Evolutionary conservation across 2,888 invertebrate species (phyloP), one percentile per base, ranked within the genome.

Genomic region (Miltochrista miniata): DNA sequence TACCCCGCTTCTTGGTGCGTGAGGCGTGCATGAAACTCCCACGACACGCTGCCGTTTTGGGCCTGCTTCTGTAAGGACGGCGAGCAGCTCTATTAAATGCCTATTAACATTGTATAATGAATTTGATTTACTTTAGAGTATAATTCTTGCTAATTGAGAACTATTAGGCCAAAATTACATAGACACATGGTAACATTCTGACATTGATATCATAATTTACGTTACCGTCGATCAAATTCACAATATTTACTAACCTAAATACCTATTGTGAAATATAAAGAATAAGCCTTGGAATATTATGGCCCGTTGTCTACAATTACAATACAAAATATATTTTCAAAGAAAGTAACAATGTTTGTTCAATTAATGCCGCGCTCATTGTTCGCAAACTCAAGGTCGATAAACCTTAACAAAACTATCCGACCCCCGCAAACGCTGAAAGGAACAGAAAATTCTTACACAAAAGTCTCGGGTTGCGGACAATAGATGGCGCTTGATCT

Each of bases 401-500:
- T 71, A 74, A 70, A 70, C 74, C 61, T 59, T 61, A 62, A 74
- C 73, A 71, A 74, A 79, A 80, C 77, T 77, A 78, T 69, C 61
- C 72, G 56, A 68, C 64, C 67, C 67, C 64, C 55, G 58, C 62
- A 72, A 75, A 75, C 56, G 59, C 67, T 75, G 73, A 79, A 80
- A 76, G 70, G 73, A 78, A 74, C 64, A 72, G 70, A 73, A 75
- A 81, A 80, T 79, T 68, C 69, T 72, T 65, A 62, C 76, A 83
- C 80, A 86, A 85, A 84, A 87, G 85, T 87, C 78, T 78, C 74
- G 71, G 66, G 62, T 65, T 62, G 70, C 78, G 85, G 87, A 90
- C 90, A 90, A 90, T 87, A 90, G 90, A 90, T 90, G 90, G 87
- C 88, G 89, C 83, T 87, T 85, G 89, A 90, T 90, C 88, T 81